A percentile compares a stretch with the other conserved stretches of the same genome.
phyloP scores from a whole-genome alignment of 2,113 vertebrate genomes.

The Pyrgilauda ruficollis region DNA sequence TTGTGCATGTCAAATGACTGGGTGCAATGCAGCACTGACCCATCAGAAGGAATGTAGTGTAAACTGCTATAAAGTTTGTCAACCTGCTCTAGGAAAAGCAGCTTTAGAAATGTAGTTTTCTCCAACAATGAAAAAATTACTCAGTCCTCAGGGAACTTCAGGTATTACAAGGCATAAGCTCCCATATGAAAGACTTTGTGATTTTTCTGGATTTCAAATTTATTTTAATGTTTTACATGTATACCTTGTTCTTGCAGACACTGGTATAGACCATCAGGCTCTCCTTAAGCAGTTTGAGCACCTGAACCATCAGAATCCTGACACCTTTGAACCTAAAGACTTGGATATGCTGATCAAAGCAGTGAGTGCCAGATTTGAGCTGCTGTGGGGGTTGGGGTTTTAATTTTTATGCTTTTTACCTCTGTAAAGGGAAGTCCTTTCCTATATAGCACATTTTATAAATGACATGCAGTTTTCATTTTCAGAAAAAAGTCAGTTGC shows the following conservation, averaged over 20 bases:
- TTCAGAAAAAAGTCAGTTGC: neutral
- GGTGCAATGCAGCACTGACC: neutral
- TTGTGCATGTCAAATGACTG: neutral
- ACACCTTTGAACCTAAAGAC: constrained; percentile 94
- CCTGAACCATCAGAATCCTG: constrained; percentile 94
- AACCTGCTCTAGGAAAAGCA: neutral
- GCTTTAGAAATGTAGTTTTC: neutral
- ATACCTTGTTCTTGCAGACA: constrained; percentile 66
- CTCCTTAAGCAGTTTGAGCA: constrained; percentile 96
- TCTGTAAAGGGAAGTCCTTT: neutral
- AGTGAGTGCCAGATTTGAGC: constrained; percentile 71
- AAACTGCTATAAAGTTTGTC: neutral
- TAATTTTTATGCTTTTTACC: neutral
- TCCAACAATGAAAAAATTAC: neutral
- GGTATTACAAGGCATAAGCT: neutral
- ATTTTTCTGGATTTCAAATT: neutral
- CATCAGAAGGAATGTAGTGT: neutral
- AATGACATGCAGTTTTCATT: neutral
- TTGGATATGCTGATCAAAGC: constrained; percentile 94
- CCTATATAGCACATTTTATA: neutral
- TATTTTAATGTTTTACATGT: neutral
- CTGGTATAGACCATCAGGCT: constrained; percentile 87
- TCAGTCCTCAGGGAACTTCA: neutral
- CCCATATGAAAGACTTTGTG: neutral
- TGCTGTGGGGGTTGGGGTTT: neutral